These are phyloP conservation scores for Danio albolineatus DNA, from an alignment of 2,797 vertebrate species.

Conservation along the genomic window DNA sequence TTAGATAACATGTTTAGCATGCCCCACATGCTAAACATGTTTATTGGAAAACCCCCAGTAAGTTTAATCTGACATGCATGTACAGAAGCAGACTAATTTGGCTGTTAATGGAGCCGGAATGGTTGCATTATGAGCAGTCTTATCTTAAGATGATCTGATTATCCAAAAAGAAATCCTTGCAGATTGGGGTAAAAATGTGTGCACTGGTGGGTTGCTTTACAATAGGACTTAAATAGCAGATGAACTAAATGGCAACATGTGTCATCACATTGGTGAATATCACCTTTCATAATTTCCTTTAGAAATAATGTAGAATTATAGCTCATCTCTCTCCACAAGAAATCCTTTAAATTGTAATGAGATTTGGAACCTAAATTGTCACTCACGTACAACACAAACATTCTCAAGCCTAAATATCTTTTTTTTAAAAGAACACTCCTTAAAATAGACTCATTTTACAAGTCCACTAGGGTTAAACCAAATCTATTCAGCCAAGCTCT, in stretches of 20 bases:
- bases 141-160: not conserved
- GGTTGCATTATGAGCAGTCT: not conserved
- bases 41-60: not conserved
- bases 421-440: too few species aligned
- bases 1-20: not conserved
- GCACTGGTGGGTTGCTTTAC: not conserved
- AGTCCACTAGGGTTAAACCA: too few species aligned
- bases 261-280: too few species aligned
- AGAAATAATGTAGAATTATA: too few species aligned
- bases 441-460: too few species aligned
- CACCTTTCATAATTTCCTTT: too few species aligned
- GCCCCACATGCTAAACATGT: not conserved
- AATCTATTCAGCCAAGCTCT: too few species aligned
- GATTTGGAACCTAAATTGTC: too few species aligned
- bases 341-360: too few species aligned
- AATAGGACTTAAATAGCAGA: not conserved
- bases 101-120: not conserved
- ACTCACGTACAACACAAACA: too few species aligned
- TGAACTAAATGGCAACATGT: not conserved
- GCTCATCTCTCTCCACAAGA: too few species aligned
- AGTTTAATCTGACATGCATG: conserved; percentile 7
- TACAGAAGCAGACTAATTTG: not conserved
- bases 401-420: too few species aligned
- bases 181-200: not conserved
- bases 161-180: not conserved